Evolutionary conservation across 2,888 invertebrate genomes (phyloP), one percentile per base, ranked within the genome.

Genomic region (Caenorhabditis panamensis): DNA sequence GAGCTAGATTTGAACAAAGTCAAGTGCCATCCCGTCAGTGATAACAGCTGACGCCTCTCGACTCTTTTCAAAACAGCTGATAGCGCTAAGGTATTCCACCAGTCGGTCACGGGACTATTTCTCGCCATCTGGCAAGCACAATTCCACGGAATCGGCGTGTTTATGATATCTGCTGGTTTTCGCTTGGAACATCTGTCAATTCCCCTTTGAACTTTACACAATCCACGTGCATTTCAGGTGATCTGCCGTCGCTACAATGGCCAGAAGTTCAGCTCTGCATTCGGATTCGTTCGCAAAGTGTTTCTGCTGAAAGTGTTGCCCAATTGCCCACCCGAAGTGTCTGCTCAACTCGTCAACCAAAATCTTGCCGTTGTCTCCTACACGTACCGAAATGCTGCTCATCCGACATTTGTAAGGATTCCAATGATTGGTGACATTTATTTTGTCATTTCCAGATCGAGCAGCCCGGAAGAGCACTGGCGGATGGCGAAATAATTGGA

Each of bases 281-380:
- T 54, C 22, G 81, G 76, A 63, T 77, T 81, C 54, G 56, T 76
- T 28, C 54, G 76, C 16, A 81, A 81, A 53, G 68, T 77, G 2
- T 77, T 31, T 26, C 47, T 71, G n/a, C 47, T 76, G 16, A 71
- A 66, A 56, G 22, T 75, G 3, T 36, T 66, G 24, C 37, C 64
- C 0, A 58, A 36, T 16, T 80, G 80, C 37, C 80, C 80, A 0
- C 18, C 28, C 16, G 62, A 75, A 24, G 69, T 80, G 1, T 20
- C 54, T 2, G 31, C 37, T 0, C 61, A 61, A n/a, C 44, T 78
- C 20, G 53, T 69, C 1, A 80, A 80, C 36, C 36, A 37, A 16
- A 49, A 82, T 51, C 28, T 83, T 36, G 83, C 79, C 11, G 68
- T 84, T 26, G 49, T 84, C 26, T 79, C 82, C 16, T 84, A 84